Evolutionary conservation across 1,140 invertebrate species (phyloP).

Genomic region (Drosophila nigrodunni): DNA sequence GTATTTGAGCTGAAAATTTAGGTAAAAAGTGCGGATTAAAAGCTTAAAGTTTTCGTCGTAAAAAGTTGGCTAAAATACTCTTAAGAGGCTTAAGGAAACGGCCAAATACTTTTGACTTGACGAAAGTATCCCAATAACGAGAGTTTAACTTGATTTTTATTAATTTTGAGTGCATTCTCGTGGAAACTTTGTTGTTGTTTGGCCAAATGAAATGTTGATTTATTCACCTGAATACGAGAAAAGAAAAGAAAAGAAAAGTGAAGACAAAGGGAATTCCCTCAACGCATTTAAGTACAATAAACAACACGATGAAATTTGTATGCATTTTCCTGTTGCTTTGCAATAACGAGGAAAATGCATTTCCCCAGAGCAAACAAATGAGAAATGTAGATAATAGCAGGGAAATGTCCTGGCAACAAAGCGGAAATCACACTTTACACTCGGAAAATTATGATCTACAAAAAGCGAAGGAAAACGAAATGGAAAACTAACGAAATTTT

Average conservation of each 20-base stretch:
- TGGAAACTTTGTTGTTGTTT: slow-evolving; percentile 17
- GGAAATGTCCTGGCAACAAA: slow-evolving; percentile 55
- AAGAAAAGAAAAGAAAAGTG: background rate
- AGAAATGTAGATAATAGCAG: slow-evolving; percentile 44
- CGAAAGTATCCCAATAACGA: background rate
- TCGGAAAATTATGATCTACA: slow-evolving; percentile 21
- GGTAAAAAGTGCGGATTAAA: slow-evolving; percentile 13
- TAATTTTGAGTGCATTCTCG: slow-evolving; percentile 19
- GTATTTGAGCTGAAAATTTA: background rate
- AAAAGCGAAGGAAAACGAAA: slow-evolving; percentile 9
- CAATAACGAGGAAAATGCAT: slow-evolving; percentile 52
- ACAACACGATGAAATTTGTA: slow-evolving; percentile 29
- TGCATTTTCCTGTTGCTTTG: slow-evolving; percentile 1
- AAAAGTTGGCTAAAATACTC: slow-evolving; percentile 12
- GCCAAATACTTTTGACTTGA: slow-evolving; percentile 20
- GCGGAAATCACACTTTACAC: slow-evolving; percentile 62
- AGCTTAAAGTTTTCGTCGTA: slow-evolving; percentile 23
- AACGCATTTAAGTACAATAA: background rate
- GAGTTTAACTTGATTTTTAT: slow-evolving; percentile 24
- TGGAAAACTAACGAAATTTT: background rate
- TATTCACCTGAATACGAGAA: background rate
- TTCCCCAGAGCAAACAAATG: slow-evolving; percentile 30
- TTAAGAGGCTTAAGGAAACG: slow-evolving; percentile 31
- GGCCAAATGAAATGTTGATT: background rate
- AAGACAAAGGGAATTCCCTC: background rate